These are phyloP conservation scores for Chrysopilus asiliformis DNA, from an alignment of 2,888 invertebrate genomes.

Conservation along the genomic window DNA sequence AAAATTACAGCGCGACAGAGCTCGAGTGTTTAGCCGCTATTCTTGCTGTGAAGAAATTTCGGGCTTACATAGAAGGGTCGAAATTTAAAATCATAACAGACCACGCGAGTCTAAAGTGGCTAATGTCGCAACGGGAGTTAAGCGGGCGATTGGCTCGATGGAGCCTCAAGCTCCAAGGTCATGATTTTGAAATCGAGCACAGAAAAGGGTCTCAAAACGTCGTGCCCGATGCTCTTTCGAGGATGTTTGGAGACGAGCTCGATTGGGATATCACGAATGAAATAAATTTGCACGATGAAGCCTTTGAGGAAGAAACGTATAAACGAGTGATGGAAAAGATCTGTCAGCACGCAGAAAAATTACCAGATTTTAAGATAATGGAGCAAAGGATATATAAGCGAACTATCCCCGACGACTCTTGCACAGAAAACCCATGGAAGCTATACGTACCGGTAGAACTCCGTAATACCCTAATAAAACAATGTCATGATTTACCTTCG, in stretches of 20 bases:
- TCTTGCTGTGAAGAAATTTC: constrained; percentile 8
- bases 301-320: no score
- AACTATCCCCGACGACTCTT: neutral
- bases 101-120: neutral
- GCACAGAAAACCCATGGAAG: neutral
- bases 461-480: neutral
- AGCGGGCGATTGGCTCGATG: neutral
- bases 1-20: neutral
- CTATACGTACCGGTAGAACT: neutral
- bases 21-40: neutral
- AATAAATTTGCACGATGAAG: no score
- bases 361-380: neutral
- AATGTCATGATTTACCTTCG: constrained; percentile 1
- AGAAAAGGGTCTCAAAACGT: neutral
- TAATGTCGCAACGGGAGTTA: neutral
- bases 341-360: no score
- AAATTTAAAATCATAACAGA: neutral
- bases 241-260: neutral
- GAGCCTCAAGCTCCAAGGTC: neutral
- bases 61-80: constrained; percentile 9
- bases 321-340: no score
- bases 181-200: neutral
- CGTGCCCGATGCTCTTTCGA: neutral
- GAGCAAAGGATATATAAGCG: neutral
- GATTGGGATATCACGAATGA: no score